Percentiles rank a stretch among this genome's conserved stretches.
Conservation (phyloP, 2,113 vertebrate species). For the Actenoides hombroni region DNA sequence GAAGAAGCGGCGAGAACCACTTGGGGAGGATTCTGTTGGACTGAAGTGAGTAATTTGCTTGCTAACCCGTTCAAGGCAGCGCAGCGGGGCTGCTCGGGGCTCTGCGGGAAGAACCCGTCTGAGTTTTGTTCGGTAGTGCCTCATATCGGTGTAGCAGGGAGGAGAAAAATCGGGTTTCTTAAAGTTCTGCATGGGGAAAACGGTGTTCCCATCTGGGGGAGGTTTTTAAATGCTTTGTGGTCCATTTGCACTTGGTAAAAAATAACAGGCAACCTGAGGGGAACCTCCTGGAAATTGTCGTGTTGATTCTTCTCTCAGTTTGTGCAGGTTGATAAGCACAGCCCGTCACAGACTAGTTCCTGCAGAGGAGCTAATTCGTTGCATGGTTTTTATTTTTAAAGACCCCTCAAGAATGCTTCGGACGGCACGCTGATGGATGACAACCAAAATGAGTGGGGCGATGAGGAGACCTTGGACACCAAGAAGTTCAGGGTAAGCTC, state of each 20-base stretch:
- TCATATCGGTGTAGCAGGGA: rapidly evolving
- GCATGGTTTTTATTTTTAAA: conserved; percentile 45
- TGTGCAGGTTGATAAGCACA: neutral
- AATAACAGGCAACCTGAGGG: neutral
- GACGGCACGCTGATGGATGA: conserved; percentile 95
- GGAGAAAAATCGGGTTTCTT: neutral
- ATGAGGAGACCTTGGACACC: conserved; percentile 85
- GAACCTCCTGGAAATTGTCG: neutral
- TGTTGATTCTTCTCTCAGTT: neutral
- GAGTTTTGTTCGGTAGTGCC: neutral
- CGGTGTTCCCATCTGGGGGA: neutral
- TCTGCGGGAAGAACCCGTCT: rapidly evolving
- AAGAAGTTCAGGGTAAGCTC: conserved; percentile 91
- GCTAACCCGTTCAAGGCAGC: rapidly evolving
- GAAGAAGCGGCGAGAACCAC: conserved; percentile 95
- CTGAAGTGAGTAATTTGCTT: conserved; percentile 88
- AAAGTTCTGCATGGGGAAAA: neutral
- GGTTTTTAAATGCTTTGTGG: neutral
- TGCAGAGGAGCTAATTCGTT: neutral
- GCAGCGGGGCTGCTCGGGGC: neutral
- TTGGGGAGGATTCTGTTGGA: conserved; percentile 94
- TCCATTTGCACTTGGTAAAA: neutral
- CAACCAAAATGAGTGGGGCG: conserved; percentile 92
- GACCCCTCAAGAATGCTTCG: conserved; percentile 90
- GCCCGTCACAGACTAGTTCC: neutral